These are phyloP conservation scores for Oncorhynchus mykiss DNA, from an alignment of 2,113 vertebrate genomes.

Conservation along the genomic window DNA sequence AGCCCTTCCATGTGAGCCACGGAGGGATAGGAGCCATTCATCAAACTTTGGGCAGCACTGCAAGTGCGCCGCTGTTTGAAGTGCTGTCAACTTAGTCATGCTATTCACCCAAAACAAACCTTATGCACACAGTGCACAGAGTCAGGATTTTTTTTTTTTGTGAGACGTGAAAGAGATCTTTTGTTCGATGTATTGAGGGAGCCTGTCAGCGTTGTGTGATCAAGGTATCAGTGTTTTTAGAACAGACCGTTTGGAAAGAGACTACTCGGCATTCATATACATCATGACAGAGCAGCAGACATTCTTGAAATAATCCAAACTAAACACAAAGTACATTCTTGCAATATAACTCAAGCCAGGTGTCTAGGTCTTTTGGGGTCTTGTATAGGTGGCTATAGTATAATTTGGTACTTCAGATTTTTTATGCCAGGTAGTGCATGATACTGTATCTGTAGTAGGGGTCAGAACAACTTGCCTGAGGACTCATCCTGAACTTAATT, in stretches of 20 bases:
- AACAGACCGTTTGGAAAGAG: conserved; percentile 5
- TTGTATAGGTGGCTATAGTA: neutral
- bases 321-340: conserved; percentile 21
- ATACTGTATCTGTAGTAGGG: too few relatives aligned
- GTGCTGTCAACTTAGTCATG: conserved; percentile 32
- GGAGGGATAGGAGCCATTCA: conserved; percentile 37
- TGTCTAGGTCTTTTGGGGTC: conserved; percentile 15
- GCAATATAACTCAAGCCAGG: conserved; percentile 24
- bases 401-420: conserved; percentile 4
- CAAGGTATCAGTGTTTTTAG: conserved; percentile 21
- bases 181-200: conserved; percentile 11
- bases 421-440: too few relatives aligned
- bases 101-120: conserved; percentile 10
- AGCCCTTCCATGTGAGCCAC: conserved; percentile 31
- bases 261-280: conserved; percentile 1
- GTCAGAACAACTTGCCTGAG: too few relatives aligned
- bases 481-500: too few relatives aligned
- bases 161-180: conserved; percentile 25
- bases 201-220: conserved; percentile 10
- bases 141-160: neutral
- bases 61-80: conserved; percentile 34
- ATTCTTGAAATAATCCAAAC: conserved; percentile 37
- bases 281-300: conserved; percentile 19
- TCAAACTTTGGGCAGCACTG: conserved; percentile 29
- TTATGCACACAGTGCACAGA: neutral